phyloP scores from a whole-genome alignment of 2,797 vertebrate species.

The Phalanger gymnotis region DNA sequence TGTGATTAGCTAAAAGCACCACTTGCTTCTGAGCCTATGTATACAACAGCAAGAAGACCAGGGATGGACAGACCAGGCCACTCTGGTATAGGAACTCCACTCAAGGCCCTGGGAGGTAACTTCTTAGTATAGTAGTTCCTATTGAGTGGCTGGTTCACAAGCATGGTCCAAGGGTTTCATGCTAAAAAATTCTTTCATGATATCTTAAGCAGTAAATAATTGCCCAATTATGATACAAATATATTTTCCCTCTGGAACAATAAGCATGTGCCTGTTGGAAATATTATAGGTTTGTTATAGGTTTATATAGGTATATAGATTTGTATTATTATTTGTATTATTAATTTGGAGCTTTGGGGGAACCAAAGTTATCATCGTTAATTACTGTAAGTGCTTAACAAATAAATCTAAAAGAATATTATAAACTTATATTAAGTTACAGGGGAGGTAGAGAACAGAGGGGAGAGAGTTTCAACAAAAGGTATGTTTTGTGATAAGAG shows the following conservation, averaged over 20 bases:
- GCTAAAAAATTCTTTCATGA: background rate
- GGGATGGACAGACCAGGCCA: background rate
- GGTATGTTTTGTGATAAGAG: background rate
- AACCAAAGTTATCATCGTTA: background rate
- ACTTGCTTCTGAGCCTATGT: background rate
- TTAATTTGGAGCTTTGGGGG: background rate
- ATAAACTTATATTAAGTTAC: background rate
- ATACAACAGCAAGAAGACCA: background rate
- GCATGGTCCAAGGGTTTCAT: background rate
- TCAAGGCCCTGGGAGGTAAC: background rate
- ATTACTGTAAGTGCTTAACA: background rate
- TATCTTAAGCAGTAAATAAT: background rate
- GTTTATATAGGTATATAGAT: background rate
- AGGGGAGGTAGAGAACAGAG: too few species aligned
- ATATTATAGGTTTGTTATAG: background rate
- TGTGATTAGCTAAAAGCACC: background rate
- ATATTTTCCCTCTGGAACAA: too few species aligned
- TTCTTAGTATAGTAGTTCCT: background rate
- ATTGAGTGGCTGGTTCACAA: background rate
- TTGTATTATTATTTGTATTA: background rate
- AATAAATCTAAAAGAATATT: background rate
- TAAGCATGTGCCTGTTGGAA: too few species aligned
- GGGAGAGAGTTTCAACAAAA: background rate
- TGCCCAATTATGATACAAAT: background rate
- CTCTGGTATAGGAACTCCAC: background rate